Evolutionary conservation across 2,113 vertebrate species (phyloP).

Genomic region (Rhipidura dahli): DNA sequence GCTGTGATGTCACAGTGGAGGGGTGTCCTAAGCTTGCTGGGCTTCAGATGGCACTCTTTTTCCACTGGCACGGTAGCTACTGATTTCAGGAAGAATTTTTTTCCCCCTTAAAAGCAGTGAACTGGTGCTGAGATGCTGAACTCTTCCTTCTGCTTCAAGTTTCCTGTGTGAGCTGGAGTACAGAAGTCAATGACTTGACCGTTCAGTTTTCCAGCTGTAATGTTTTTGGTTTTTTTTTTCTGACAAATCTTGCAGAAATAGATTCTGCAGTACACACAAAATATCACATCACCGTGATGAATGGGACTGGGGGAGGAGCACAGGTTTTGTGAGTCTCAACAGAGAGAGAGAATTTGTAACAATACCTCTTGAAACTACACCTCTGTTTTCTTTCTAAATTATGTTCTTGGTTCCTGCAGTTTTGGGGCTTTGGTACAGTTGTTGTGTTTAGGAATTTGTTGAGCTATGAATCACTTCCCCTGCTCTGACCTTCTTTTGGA

Average conservation of each 20-base stretch:
- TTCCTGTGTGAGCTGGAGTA: background rate
- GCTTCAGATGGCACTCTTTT: background rate
- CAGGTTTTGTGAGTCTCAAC: background rate
- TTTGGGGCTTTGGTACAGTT: background rate
- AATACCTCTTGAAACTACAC: background rate
- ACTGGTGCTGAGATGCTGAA: background rate
- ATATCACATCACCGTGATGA: background rate
- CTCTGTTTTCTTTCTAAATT: background rate
- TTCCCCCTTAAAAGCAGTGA: background rate
- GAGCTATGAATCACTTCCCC: background rate
- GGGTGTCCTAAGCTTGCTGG: background rate
- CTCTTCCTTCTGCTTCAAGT: background rate
- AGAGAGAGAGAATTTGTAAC: background rate
- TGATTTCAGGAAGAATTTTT: background rate
- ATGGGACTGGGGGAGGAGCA: background rate
- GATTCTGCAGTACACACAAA: background rate
- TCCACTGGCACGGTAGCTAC: background rate
- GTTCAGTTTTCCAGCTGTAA: background rate
- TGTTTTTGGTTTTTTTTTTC: background rate
- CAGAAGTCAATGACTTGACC: background rate
- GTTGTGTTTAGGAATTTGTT: background rate
- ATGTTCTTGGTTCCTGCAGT: background rate
- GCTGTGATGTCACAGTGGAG: background rate
- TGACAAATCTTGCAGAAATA: background rate
- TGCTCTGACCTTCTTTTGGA: background rate